Base-by-base conservation (phyloP, 2,113 vertebrate genomes). In the Daubentonia madagascariensis region DNA sequence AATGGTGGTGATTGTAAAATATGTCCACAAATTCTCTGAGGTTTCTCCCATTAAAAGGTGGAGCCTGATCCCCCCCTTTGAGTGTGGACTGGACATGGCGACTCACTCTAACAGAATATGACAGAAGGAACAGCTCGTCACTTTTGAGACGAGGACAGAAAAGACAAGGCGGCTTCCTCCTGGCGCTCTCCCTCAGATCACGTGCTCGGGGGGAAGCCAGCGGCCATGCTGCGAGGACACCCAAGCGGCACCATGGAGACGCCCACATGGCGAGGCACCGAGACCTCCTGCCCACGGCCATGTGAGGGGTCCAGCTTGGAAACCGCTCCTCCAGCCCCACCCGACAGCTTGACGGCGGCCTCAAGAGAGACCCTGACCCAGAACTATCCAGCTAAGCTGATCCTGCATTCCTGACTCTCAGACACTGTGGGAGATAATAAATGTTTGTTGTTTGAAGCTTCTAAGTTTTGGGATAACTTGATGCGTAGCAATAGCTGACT, bases 151-250 rank as follows among this genome's bases (percentile, higher is more conserved):
- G 0, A 2, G 17, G 25, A 32, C 35, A 6, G 12, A 11, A 40
- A 16, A 67, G n/a, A 28, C 32, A 10, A 2, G 1, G 50, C 59
- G 16, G 13, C n/a, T 43, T 72, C 61, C 40, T 28, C 32, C 37
- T 18, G 25, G 40, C 23, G 6, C 37, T 25, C 32, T 28, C 23
- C 48, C 79, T 61, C 0, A 3, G 9, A 12, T 45, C 17, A 8
- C 8, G 0, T 10, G 68, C n/a, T 35, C 14, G 30, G 17, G 17
- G 57, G 57, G 14, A 85, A 57, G 54, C 25, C 3, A 0, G 35
- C 12, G 0, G 0, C 79, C 23, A 30, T 4, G 1, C 16, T 10
- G 1, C 50, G 18, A 8, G 12, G 35, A 23, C 4, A 35, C 23
- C 32, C 59, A 7, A 14, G 73, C 22, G 30, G 72, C 0, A 16